Evolutionary conservation across 2,113 vertebrate genomes (phyloP).

Genomic region (Panurus biarmicus): DNA sequence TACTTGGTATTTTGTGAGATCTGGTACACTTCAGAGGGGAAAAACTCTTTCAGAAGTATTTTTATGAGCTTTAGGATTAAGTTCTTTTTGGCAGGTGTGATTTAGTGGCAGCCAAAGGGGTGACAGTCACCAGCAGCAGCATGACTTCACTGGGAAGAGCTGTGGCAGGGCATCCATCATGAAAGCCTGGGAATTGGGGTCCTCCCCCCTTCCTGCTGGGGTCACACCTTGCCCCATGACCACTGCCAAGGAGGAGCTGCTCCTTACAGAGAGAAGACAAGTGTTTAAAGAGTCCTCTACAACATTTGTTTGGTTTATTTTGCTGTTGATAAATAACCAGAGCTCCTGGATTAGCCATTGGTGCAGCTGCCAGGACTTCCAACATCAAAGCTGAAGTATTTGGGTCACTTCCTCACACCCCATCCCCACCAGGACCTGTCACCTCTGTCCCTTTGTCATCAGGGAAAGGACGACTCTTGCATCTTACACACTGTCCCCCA

Average conservation of each 20-base stretch:
- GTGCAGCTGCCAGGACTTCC: neutral
- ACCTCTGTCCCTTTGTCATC: neutral
- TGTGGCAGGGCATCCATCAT: neutral
- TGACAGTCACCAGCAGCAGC: rapidly evolving
- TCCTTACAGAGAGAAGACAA: neutral
- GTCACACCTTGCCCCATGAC: rapidly evolving
- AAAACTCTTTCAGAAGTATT: neutral
- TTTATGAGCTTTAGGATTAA: conserved; percentile 16
- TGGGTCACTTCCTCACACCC: neutral
- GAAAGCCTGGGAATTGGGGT: neutral
- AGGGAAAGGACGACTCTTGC: neutral
- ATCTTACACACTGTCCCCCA: neutral
- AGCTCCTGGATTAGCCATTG: neutral
- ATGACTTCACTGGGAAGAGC: neutral
- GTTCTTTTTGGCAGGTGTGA: neutral
- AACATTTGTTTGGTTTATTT: neutral
- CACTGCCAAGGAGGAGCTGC: neutral
- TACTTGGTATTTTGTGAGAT: neutral
- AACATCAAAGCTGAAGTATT: neutral
- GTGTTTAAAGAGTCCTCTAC: neutral
- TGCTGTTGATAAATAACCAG: neutral
- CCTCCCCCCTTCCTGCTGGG: neutral
- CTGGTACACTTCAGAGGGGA: neutral
- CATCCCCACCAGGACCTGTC: neutral
- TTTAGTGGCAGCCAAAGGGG: neutral